Evolutionary conservation across 2,113 vertebrate genomes (phyloP).

Genomic region (Chloroceryle aenea): DNA sequence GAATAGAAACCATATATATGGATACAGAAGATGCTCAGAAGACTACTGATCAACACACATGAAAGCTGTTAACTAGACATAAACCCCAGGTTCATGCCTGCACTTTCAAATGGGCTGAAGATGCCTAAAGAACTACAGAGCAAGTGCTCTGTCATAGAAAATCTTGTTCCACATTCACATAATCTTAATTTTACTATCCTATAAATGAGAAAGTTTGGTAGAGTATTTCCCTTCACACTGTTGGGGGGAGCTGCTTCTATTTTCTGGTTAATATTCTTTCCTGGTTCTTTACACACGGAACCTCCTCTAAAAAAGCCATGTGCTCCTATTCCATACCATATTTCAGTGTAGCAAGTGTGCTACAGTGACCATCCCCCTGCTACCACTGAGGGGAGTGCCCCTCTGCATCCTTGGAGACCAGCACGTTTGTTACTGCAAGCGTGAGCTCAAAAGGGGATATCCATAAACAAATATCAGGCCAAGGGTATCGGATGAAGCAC

Average conservation of each 20-base stretch:
- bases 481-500: neutral
- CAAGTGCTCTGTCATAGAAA: neutral
- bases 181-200: neutral
- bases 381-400: neutral
- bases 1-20: neutral
- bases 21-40: neutral
- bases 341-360: neutral
- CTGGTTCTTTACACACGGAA: neutral
- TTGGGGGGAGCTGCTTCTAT: neutral
- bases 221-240: neutral
- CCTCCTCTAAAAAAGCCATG: neutral
- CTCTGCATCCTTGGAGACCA: neutral
- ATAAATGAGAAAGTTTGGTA: neutral
- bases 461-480: neutral
- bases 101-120: neutral
- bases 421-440: neutral
- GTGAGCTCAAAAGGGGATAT: neutral
- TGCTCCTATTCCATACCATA: neutral
- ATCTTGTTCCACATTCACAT: neutral
- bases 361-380: neutral
- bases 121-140: neutral
- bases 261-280: neutral
- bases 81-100: neutral
- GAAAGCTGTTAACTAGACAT: neutral
- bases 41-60: neutral